Evolutionary conservation across 2,113 vertebrate species (phyloP), one percentile per base, ranked within the genome.

Genomic region (Takifugu flavidus): DNA sequence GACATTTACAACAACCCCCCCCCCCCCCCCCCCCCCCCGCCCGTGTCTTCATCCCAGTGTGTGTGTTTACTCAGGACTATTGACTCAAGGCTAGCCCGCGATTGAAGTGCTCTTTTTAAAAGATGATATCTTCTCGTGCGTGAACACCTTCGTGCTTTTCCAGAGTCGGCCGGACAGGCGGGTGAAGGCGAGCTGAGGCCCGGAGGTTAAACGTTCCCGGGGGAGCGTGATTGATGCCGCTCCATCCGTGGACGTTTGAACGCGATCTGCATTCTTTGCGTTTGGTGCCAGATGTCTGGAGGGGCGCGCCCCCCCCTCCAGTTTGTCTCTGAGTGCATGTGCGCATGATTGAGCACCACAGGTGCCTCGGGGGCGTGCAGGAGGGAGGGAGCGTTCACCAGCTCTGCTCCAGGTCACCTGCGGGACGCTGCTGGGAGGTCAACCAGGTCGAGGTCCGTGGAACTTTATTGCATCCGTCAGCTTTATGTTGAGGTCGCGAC

Each of bases 41-140:
- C 29, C 7, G 29, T 31, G 2, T 1, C 2, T 31, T 31, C 7
- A 31, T 4, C 29, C 29, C 29, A 31, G 29, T 6, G 13, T 3
- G 49, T 45, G 25, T 80, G 65, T 86, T 84, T 82, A 51, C 73
- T 80, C 59, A 72, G 62, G 13, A 6, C 8, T 84, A 26, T 87
- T 84, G 70, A 78, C 78, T 71, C 28, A 78, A 72, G 79, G 74
- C 62, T 44, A 63, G 49, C 57, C 57, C 65, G 34, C 44, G 5
- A 34, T 65, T 56, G 49, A 60, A 65, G 53, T 49, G 50, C 67
- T 61, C 51, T 49, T 39, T 11, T 39, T 8, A 20, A 20, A 20
- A 20, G 20, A 39, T 39, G 2, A 0, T 10, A 39, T 39, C 8
- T 5, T 31, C 29, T 31, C 20, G 20, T 20, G 20, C 20, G 20